A percentile compares a stretch with the other conserved stretches of the same genome.
These are phyloP conservation scores for Eumacrocentrus americanus DNA, from an alignment of 2,888 invertebrate genomes.

Conservation along the genomic window DNA sequence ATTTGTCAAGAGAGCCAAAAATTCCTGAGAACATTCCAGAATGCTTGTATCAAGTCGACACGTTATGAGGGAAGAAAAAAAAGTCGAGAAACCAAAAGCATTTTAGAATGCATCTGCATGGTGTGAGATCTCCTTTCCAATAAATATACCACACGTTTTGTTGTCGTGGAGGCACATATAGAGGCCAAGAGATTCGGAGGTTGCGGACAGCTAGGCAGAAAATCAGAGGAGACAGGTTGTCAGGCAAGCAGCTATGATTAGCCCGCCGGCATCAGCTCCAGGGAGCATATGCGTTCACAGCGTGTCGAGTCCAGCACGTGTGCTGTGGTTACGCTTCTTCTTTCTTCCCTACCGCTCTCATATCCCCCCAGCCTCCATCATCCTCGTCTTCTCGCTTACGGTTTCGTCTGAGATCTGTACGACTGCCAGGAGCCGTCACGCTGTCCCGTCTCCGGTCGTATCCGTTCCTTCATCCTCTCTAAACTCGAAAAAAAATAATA, in stretches of 20 bases:
- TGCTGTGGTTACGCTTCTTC: no score
- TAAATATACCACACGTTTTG: slow-evolving; percentile 14
- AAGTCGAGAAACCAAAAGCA: not conserved
- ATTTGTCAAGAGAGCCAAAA: slow-evolving; percentile 4
- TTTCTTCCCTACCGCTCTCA: not conserved
- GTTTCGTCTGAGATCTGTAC: slow-evolving; percentile 42
- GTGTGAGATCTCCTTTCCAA: slow-evolving; percentile 9
- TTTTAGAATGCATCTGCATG: slow-evolving; percentile 3
- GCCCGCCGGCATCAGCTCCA: slow-evolving; percentile 43
- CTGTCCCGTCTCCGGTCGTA: slow-evolving; percentile 55
- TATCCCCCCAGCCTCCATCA: slow-evolving; percentile 22
- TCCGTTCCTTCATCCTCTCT: slow-evolving; percentile 38
- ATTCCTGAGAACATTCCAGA: no score
- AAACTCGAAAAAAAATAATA: slow-evolving; percentile 11
- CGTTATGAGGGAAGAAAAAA: not conserved
- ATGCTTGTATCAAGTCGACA: slow-evolving; percentile 5
- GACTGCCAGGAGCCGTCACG: slow-evolving; percentile 62
- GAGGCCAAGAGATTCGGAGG: slow-evolving; percentile 30
- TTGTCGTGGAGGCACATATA: slow-evolving; percentile 1
- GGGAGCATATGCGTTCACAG: slow-evolving; percentile 30
- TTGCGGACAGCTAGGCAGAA: slow-evolving; percentile 52
- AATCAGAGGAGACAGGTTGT: slow-evolving; percentile 62
- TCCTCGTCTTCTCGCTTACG: slow-evolving; percentile 29
- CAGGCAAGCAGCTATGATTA: slow-evolving; percentile 59
- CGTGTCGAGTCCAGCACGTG: slow-evolving; percentile 48